Base-by-base conservation (phyloP, 1,140 invertebrate genomes). In the Drosophila sulfurigaster region DNA sequence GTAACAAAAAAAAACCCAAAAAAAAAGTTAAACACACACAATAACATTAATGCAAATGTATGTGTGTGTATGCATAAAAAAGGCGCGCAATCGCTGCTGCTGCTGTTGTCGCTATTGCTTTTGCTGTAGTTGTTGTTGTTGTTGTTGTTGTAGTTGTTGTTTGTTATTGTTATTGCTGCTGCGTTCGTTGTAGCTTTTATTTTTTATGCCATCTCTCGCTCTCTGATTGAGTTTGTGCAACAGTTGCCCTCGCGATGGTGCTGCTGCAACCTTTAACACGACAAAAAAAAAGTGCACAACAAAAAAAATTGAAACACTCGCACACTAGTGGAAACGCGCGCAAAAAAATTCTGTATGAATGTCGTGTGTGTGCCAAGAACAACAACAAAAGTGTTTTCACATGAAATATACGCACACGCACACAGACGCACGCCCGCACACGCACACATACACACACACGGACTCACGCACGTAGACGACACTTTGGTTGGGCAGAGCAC, bases 51-150 rank as follows among this genome's bases (percentile, higher is more conserved):
- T 54, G 25, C 32, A 28, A 28, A 54, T 54, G 28, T 32, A 46
- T 13, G 45, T 46, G 45, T 46, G 15, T 46, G 45, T 48, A 48
- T 48, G 46, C 46, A 20, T 20, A 25, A 65, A 73, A 73, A 73
- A 56, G 63, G 70, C 70, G 70, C 70, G 70, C 64, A 68, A 73
- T 45, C 11, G 8, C 28, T 16, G 57, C 8, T 70, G 30, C 16
- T 30, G 43, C 15, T 20, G 20, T 11, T 54, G 48, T 13, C 5
- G 30, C 6, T 68, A 11, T 15, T 25, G 25, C 2, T 65, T 35
- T 10, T 28, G 46, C 8, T 45, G 28, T 7, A 46, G 28, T 5
- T 11, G 16, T 8, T 52, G 49, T 11, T 3, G 30, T 11, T 68
- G 32, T 30, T 49, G 28, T 4, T 41, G 41, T 6, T 43, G n/a